These are phyloP conservation scores for Cryptomyrus ogoouensis DNA, from an alignment of 2,113 vertebrate species.

Conservation along the genomic window DNA sequence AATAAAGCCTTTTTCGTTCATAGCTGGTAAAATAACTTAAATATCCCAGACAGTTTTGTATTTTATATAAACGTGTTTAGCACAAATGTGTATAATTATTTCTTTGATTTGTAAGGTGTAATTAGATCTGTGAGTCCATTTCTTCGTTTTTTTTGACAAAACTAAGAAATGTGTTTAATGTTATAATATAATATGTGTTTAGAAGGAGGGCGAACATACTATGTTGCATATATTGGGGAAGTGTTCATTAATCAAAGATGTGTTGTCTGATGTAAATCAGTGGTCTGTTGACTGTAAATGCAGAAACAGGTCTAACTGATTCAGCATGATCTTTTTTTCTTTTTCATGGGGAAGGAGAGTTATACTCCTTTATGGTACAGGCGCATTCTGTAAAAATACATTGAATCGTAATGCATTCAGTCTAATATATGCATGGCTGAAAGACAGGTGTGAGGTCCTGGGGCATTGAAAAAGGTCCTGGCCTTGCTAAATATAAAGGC, in stretches of 20 bases:
- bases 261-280: neutral
- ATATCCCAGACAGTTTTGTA: neutral
- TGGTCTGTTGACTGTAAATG: neutral
- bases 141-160: neutral
- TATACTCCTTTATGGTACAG: neutral
- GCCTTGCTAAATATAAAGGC: neutral
- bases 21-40: neutral
- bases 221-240: neutral
- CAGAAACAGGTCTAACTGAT: neutral
- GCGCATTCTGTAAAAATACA: neutral
- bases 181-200: neutral
- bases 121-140: neutral
- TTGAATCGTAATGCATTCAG: neutral
- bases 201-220: neutral
- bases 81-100: neutral
- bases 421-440: neutral
- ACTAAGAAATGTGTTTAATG: neutral
- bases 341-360: neutral
- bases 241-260: neutral
- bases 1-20: neutral
- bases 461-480: neutral
- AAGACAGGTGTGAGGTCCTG: neutral
- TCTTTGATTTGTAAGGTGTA: neutral
- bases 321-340: neutral
- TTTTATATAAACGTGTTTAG: neutral